These are phyloP conservation scores for Alces alces DNA, from an alignment of 2,113 vertebrate species.

Conservation along the genomic window DNA sequence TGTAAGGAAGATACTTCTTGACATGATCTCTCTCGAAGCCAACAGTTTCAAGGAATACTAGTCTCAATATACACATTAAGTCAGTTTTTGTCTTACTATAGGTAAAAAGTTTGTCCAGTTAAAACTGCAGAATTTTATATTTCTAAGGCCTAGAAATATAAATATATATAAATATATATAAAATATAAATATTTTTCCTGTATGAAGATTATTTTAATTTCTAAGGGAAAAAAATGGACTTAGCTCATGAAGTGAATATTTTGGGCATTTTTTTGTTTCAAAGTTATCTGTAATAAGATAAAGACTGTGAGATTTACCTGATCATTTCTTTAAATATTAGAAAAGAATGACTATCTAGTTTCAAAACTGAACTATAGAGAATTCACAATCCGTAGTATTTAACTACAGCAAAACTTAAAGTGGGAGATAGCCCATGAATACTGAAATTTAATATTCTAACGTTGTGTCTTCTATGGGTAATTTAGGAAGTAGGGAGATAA, in stretches of 20 bases:
- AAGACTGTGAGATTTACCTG: conserved; percentile 34
- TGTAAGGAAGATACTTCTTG: not conserved
- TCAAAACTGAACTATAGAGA: conserved; percentile 40
- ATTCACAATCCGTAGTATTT: conserved; percentile 31
- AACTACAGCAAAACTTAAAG: conserved; percentile 36
- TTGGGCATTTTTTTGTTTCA: conserved; percentile 53
- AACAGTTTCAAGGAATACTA: conserved; percentile 64
- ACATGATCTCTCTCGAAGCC: conserved; percentile 63
- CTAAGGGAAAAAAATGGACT: not conserved
- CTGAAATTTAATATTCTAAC: conserved; percentile 43
- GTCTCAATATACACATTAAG: conserved; percentile 45
- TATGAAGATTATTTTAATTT: conserved; percentile 59
- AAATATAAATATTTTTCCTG: conserved; percentile 60
- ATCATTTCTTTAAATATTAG: conserved; percentile 52
- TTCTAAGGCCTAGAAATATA: conserved; percentile 55
- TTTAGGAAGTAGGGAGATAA: not conserved
- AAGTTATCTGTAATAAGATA: conserved; percentile 51
- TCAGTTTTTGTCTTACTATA: conserved; percentile 59
- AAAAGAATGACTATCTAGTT: not conserved
- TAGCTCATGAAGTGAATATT: conserved; percentile 38
- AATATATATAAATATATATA: too few species aligned
- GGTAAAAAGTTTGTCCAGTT: conserved; percentile 72
- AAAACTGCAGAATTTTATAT: conserved; percentile 24
- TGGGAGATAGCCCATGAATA: conserved; percentile 5
- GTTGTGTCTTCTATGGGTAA: conserved; percentile 41